Evolutionary conservation across 1,140 invertebrate species (phyloP).

Genomic region (Cotesia vestalis): DNA sequence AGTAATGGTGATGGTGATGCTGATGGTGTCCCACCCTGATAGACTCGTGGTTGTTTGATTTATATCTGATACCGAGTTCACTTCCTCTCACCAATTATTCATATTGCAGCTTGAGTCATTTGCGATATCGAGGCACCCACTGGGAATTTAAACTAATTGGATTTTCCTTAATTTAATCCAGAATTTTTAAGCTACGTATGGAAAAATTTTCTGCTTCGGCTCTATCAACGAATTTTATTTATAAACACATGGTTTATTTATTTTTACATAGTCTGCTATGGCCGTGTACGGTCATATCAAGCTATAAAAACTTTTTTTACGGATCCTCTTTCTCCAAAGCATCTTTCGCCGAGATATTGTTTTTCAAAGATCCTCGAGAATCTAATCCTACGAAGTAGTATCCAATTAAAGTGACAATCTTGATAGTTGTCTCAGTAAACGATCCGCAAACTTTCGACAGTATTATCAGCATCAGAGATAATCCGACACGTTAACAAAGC

Average conservation of each 20-base stretch:
- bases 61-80: conserved; percentile 51
- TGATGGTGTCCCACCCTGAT: no score
- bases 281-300: no score
- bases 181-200: no score
- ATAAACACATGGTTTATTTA: no score
- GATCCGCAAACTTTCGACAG: conserved; percentile 20
- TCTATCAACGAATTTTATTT: no score
- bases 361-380: neutral
- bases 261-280: no score
- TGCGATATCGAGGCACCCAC: conserved; percentile 47
- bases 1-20: no score
- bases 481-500: conserved; percentile 21
- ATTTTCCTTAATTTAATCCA: conserved; percentile 44
- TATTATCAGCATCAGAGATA: neutral
- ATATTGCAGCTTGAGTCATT: conserved; percentile 37
- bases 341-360: no score
- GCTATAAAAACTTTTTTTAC: no score
- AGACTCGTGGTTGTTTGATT: conserved; percentile 49
- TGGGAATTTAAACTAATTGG: conserved; percentile 58
- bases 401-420: conserved; percentile 14
- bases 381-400: neutral
- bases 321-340: no score
- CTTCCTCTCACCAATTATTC: conserved; percentile 62
- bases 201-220: no score
- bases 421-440: conserved; percentile 23